Evolutionary conservation across 2,113 vertebrate species (phyloP).

Genomic region (Lota lota): DNA sequence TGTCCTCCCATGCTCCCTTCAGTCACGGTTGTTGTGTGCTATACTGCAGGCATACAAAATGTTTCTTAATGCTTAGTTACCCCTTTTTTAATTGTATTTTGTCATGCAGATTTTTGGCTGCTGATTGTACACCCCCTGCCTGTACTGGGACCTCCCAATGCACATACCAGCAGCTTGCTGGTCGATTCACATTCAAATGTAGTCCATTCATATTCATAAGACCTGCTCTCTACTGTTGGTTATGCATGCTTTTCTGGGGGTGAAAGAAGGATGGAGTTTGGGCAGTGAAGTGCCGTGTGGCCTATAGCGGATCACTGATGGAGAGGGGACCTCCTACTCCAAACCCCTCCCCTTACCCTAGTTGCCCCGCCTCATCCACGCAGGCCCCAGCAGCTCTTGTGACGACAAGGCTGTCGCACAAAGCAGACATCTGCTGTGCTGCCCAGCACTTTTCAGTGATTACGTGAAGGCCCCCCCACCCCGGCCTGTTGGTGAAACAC

Average conservation of each 20-base stretch:
- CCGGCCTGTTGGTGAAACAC: constrained; percentile 17
- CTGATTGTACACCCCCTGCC: background rate
- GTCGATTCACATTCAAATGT: constrained; percentile 52
- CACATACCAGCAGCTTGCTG: background rate
- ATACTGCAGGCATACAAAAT: too few relatives aligned
- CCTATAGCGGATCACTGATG: background rate
- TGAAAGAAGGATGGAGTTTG: background rate
- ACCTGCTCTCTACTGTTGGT: background rate
- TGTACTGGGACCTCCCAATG: background rate
- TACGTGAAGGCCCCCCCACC: constrained; percentile 50
- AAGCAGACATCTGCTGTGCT: constrained; percentile 68
- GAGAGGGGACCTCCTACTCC: constrained; percentile 35
- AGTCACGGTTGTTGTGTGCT: too few relatives aligned
- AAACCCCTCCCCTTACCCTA: constrained; percentile 5
- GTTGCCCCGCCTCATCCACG: background rate
- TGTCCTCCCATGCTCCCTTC: too few relatives aligned
- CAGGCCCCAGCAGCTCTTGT: constrained; percentile 35
- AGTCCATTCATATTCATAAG: constrained; percentile 52
- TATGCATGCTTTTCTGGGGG: constrained; percentile 4
- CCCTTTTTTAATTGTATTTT: background rate
- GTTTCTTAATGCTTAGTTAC: too few relatives aligned
- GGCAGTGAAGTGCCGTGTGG: background rate
- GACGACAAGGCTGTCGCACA: constrained; percentile 56
- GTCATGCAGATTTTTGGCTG: background rate
- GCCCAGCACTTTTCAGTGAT: constrained; percentile 57